Conservation (phyloP, 1,140 invertebrate species). For the Brachionus paranguensis region DNA sequence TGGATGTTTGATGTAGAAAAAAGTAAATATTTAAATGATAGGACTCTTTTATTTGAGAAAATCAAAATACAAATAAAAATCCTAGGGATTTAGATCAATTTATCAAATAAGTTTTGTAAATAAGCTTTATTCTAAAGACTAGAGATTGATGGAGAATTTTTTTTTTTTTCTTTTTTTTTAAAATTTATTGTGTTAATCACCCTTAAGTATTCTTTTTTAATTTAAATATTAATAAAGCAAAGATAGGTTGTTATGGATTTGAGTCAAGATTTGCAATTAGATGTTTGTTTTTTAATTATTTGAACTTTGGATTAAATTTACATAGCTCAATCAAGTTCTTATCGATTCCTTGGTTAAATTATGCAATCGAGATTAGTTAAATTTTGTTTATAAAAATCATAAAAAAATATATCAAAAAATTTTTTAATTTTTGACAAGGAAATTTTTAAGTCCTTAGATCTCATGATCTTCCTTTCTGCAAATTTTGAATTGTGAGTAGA, state of each 20-base stretch:
- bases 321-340: not conserved
- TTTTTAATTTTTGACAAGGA: not conserved
- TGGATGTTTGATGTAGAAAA: slow-evolving; percentile 17
- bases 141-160: not conserved
- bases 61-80: slow-evolving; percentile 6
- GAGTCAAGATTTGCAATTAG: slow-evolving; percentile 20
- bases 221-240: slow-evolving; percentile 26
- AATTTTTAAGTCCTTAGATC: too few relatives aligned
- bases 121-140: slow-evolving; percentile 12
- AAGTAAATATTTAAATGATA: slow-evolving; percentile 22
- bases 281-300: slow-evolving; percentile 21
- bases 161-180: not conserved
- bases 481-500: too few relatives aligned
- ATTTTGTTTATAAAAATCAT: not conserved
- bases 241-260: slow-evolving; percentile 19
- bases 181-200: slow-evolving; percentile 16
- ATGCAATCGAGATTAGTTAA: not conserved
- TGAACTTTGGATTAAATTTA: not conserved
- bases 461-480: too few relatives aligned
- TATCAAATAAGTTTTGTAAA: slow-evolving; percentile 10
- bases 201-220: slow-evolving; percentile 21
- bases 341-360: not conserved
- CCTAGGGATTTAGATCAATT: slow-evolving; percentile 28
- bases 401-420: not conserved
- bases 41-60: slow-evolving; percentile 22